A percentile compares a stretch with the other conserved stretches of the same genome.
These are phyloP conservation scores for Plagiodera versicolora DNA, from an alignment of 2,888 invertebrate genomes.

Conservation along the genomic window DNA sequence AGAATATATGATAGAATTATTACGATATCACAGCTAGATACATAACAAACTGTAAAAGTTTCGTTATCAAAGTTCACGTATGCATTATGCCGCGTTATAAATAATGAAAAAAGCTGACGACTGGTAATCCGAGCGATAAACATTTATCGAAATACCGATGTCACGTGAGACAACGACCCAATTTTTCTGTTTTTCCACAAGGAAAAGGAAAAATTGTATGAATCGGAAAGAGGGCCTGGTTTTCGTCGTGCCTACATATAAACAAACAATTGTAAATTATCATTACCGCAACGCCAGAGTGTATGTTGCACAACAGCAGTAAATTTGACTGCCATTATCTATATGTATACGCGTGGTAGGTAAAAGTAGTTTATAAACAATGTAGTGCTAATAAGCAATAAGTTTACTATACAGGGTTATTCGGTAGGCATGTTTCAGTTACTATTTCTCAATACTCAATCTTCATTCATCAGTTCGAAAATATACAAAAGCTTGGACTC, in stretches of 20 bases:
- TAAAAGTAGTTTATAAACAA: neutral
- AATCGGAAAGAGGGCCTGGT: slow-evolving; percentile 21
- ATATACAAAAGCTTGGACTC: too few relatives aligned
- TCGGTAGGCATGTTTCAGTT: too few relatives aligned
- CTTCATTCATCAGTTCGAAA: too few relatives aligned
- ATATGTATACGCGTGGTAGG: neutral
- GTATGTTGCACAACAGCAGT: neutral
- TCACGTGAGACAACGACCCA: neutral
- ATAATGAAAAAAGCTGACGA: neutral
- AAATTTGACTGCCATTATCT: neutral
- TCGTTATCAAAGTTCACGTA: too few relatives aligned
- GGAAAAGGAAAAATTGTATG: neutral
- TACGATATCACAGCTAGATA: too few relatives aligned
- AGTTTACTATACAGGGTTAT: too few relatives aligned
- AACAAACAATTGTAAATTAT: slow-evolving; percentile 31
- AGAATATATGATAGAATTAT: too few relatives aligned
- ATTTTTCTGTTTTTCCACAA: neutral
- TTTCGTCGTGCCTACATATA: slow-evolving; percentile 23
- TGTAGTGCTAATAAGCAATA: too few relatives aligned
- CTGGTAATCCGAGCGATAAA: neutral
- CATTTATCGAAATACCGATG: neutral
- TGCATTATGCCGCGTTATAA: neutral
- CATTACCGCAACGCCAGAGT: slow-evolving; percentile 9
- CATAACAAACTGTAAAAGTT: too few relatives aligned
- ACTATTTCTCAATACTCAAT: too few relatives aligned